Evolutionary conservation across 2,797 vertebrate species (phyloP).

Genomic region (Fringilla coelebs): DNA sequence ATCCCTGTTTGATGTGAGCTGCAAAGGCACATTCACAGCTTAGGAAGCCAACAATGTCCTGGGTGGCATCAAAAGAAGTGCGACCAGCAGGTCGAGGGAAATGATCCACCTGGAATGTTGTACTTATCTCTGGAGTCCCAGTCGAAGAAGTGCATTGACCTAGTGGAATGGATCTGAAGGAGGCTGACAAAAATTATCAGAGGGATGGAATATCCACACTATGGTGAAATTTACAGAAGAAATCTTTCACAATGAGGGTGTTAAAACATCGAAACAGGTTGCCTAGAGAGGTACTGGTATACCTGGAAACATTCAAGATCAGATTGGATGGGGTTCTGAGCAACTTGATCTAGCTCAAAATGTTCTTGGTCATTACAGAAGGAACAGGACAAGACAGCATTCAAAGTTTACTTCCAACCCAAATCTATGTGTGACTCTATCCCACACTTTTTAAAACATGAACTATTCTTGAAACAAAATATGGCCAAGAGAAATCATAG

Average conservation of each 20-base stretch:
- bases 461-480: not conserved
- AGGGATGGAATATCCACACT: not conserved
- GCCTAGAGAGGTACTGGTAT: not conserved
- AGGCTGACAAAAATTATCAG: not conserved
- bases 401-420: not conserved
- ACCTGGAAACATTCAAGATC: not conserved
- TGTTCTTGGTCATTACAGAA: not conserved
- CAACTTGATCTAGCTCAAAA: not conserved
- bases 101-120: not conserved
- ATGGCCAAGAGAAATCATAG: not conserved
- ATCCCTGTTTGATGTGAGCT: not conserved
- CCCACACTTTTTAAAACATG: not conserved
- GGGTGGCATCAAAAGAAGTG: not conserved
- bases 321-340: not conserved
- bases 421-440: not conserved
- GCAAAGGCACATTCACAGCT: not conserved
- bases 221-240: not conserved
- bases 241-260: not conserved
- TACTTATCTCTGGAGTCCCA: not conserved
- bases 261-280: not conserved
- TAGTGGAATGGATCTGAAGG: not conserved
- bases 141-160: not conserved
- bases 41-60: not conserved
- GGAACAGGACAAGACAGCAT: not conserved
- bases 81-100: fast-evolving